Percentiles rank a stretch among this genome's conserved stretches.
Evolutionary conservation across 2,113 vertebrate genomes (phyloP).

Genomic region (Columbina picui): DNA sequence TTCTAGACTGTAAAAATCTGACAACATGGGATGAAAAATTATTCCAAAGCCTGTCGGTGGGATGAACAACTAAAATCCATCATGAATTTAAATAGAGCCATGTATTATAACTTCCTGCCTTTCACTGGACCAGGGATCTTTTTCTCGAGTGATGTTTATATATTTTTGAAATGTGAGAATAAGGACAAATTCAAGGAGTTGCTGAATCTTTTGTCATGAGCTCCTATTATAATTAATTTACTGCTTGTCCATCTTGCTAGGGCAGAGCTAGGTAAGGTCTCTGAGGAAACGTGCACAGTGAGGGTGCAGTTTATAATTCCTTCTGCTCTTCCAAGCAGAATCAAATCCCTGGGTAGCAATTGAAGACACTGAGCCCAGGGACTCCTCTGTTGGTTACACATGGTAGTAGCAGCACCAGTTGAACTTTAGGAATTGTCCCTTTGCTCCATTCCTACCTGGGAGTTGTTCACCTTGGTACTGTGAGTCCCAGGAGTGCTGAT

Average conservation of each 20-base stretch:
- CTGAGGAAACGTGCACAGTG: neutral
- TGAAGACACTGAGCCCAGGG: neutral
- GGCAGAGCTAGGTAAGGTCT: neutral
- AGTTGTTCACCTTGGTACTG: neutral
- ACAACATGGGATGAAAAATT: constrained; percentile 38
- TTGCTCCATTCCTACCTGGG: neutral
- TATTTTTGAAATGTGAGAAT: neutral
- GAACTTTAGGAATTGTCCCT: neutral
- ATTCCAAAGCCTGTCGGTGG: neutral
- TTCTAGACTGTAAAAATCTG: constrained; percentile 34
- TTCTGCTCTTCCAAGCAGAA: neutral
- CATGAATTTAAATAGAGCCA: constrained; percentile 18
- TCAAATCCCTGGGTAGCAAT: neutral
- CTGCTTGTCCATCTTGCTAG: neutral
- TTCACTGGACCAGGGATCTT: neutral
- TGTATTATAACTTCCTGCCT: constrained; percentile 6
- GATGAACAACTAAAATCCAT: constrained; percentile 30
- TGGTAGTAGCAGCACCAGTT: neutral
- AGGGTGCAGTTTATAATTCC: neutral
- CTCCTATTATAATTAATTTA: neutral
- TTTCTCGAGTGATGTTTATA: neutral
- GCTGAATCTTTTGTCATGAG: neutral
- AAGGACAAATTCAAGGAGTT: neutral
- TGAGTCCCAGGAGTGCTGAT: neutral
- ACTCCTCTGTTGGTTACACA: neutral